These are phyloP conservation scores for Pediacus dermestoides DNA, from an alignment of 2,888 invertebrate genomes.

Conservation along the genomic window DNA sequence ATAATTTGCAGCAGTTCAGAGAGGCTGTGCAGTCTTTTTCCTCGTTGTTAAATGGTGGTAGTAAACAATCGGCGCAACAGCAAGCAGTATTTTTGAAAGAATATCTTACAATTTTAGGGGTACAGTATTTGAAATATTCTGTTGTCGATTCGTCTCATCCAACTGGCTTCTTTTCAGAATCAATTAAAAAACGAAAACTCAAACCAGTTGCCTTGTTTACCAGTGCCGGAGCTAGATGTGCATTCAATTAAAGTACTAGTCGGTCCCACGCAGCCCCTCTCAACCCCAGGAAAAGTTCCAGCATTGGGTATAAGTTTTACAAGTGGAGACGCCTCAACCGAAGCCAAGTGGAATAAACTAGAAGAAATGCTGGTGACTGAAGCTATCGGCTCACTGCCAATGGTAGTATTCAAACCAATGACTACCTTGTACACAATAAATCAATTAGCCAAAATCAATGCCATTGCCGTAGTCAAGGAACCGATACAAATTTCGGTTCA, in stretches of 20 bases:
- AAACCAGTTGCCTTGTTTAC: constrained; percentile 54
- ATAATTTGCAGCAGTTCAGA: constrained; percentile 68
- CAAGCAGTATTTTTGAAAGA: constrained; percentile 82
- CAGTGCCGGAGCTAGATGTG: constrained; percentile 70
- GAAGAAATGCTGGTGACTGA: constrained; percentile 75
- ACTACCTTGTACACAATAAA: constrained; percentile 68
- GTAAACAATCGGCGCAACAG: constrained; percentile 67
- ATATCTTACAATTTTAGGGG: constrained; percentile 81
- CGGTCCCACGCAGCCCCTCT: constrained; percentile 57
- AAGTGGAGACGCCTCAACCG: constrained; percentile 33
- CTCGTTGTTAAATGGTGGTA: constrained; percentile 68
- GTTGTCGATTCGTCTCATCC: no score
- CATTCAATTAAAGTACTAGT: constrained; percentile 68
- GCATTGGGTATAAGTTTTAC: constrained; percentile 53
- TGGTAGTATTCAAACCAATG: constrained; percentile 72
- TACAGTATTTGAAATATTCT: constrained; percentile 47
- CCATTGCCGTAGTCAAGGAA: constrained; percentile 75
- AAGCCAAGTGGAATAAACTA: constrained; percentile 64
- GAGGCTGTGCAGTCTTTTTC: constrained; percentile 74
- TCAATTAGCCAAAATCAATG: constrained; percentile 62
- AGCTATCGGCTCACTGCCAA: constrained; percentile 63
- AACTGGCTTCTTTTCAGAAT: constrained; percentile 34
- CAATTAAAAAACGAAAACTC: constrained; percentile 46
- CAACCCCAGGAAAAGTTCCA: constrained; percentile 55
- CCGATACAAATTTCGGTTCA: constrained; percentile 75